Base-by-base conservation (phyloP, 1,140 invertebrate genomes). In the Aphis gossypii region DNA sequence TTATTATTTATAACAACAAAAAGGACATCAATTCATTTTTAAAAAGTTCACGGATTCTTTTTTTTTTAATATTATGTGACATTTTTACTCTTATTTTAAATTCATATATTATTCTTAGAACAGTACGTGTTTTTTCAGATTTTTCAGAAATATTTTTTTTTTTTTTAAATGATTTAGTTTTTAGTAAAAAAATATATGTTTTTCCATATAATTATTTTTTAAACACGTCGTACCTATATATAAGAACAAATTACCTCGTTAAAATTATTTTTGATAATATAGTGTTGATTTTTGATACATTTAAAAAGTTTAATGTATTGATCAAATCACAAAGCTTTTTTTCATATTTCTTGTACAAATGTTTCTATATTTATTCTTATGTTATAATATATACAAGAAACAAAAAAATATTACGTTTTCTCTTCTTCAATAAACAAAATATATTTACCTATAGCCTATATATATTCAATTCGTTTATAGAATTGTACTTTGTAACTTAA, bases 1-100 rank as follows among this genome's bases (percentile, higher is more conserved):
- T 86, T 84, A 44, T 87, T 87, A 87, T 87, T 87, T n/a, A n/a
- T 20, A 87, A 48, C 86, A 87, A 14, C 30, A 20, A 48, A 51
- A 86, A 46, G 4, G 9, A 87, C 25, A 20, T 48, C 84, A 46
- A 46, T n/a, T 87, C 0, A 48, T 87, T 44, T 86, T 87, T 48
- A 86, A n/a, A 68, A 38, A 41, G 21, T 38, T 83, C 21, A 38
- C 21, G 6, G 82, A 41, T 83, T 41, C 38, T 82, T 41, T 41
- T n/a, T 76, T 76, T 76, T 76, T 76, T 46, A 60, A 60, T 18
- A n/a, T 18, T 76, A 76, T n/a, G 14, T n/a, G 60, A n/a, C 60
- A n/a, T n/a, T 6, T n/a, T n/a, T 20, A 76, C 2, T n/a, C 14
- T 76, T 76, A n/a, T n/a, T 76, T 76, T 76, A n/a, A 76, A 76